Percentiles rank a stretch among this genome's conserved stretches.
Evolutionary conservation across 2,113 vertebrate species (phyloP).

Genomic region (Lagenorhynchus albirostris): DNA sequence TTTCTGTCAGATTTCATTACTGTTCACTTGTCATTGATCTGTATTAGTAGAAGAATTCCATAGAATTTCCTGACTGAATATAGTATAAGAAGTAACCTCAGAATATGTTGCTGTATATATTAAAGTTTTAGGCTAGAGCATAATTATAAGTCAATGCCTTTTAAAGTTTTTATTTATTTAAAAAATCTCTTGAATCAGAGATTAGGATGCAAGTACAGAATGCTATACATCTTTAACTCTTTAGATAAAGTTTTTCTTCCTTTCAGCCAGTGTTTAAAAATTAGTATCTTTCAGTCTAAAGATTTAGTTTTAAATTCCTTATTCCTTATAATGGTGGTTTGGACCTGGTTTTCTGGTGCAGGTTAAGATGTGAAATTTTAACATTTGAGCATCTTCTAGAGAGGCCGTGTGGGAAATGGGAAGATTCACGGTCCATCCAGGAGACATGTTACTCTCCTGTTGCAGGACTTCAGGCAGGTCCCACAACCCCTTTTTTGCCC

Average conservation of each 20-base stretch:
- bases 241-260: slow-evolving; percentile 9
- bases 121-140: not conserved
- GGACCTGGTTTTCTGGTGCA: not conserved
- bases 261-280: slow-evolving; percentile 9
- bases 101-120: not conserved
- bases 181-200: not conserved
- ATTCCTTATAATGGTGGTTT: not conserved
- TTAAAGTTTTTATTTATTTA: not conserved
- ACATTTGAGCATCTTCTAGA: not conserved
- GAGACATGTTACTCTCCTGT: not conserved
- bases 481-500: not conserved
- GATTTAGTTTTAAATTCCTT: not conserved
- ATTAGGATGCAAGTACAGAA: not conserved
- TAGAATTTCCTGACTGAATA: not conserved
- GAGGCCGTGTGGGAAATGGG: not conserved
- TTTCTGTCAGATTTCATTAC: not conserved
- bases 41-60: not conserved
- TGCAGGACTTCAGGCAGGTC: not conserved
- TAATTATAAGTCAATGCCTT: not conserved
- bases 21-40: not conserved
- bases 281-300: slow-evolving; percentile 10
- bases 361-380: not conserved
- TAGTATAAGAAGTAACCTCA: not conserved
- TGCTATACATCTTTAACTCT: not conserved
- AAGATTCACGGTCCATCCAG: not conserved